phyloP scores from a whole-genome alignment of 2,888 invertebrate species.

The Actias luna region DNA sequence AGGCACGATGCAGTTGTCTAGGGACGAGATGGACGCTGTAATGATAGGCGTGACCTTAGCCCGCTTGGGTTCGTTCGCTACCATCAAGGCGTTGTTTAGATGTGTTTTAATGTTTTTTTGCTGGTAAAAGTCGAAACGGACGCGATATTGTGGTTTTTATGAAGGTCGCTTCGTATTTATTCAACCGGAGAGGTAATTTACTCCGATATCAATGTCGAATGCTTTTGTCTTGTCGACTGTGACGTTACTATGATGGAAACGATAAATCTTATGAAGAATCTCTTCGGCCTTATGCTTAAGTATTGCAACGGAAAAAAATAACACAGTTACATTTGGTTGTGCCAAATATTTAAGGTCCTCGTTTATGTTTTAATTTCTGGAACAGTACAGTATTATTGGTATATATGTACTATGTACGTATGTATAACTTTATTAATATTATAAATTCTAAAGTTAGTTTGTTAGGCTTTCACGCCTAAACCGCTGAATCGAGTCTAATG shows the following conservation, averaged over 20 bases:
- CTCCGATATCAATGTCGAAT: conserved; percentile 2
- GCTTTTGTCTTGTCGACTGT: neutral
- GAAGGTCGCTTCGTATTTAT: conserved; percentile 13
- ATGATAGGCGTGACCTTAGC: conserved; percentile 64
- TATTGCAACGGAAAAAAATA: neutral
- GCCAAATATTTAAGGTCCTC: too few species aligned
- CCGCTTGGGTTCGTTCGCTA: conserved; percentile 36
- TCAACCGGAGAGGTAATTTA: neutral
- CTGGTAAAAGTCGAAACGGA: conserved; percentile 18
- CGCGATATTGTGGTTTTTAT: conserved; percentile 12
- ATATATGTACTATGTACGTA: too few species aligned
- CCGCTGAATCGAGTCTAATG: too few species aligned
- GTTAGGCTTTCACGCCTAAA: too few species aligned
- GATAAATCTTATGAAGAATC: neutral
- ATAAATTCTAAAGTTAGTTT: too few species aligned
- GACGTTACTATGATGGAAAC: conserved; percentile 3
- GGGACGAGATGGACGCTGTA: conserved; percentile 51
- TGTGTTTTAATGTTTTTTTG: conserved; percentile 7
- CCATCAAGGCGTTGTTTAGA: conserved; percentile 6
- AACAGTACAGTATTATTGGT: too few species aligned
- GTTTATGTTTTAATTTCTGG: too few species aligned
- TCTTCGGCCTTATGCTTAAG: neutral
- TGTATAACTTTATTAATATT: too few species aligned
- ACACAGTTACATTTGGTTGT: neutral
- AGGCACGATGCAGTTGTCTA: conserved; percentile 67